phyloP scores from a whole-genome alignment of 1,140 invertebrate species.

The Lasaia peninsularis region DNA sequence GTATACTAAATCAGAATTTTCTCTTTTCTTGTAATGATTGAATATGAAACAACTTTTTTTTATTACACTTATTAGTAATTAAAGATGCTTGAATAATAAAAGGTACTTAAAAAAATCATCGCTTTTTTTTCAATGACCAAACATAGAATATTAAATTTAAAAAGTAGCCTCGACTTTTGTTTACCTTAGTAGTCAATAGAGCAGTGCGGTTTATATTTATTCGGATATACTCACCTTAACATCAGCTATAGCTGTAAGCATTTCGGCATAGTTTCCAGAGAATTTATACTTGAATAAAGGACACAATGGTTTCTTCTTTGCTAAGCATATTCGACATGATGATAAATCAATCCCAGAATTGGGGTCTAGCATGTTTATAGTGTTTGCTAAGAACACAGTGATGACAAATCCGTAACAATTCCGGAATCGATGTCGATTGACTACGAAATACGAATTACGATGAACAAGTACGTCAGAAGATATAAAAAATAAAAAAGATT shows the following conservation, averaged over 20 bases:
- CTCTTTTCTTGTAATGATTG: too few species aligned
- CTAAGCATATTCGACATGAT: constrained; percentile 64
- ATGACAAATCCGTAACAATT: constrained; percentile 32
- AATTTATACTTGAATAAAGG: constrained; percentile 67
- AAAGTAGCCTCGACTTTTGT: background rate
- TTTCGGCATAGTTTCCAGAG: constrained; percentile 71
- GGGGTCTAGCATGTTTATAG: constrained; percentile 46
- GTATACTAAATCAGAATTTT: too few species aligned
- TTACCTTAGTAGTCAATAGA: background rate
- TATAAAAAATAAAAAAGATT: constrained; percentile 5
- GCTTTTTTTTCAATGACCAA: too few species aligned
- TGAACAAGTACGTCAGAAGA: background rate
- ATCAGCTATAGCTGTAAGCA: constrained; percentile 67
- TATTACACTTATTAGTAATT: too few species aligned
- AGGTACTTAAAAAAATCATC: too few species aligned
- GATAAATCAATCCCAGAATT: constrained; percentile 43
- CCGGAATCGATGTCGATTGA: constrained; percentile 15
- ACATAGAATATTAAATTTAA: too few species aligned
- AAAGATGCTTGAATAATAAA: too few species aligned
- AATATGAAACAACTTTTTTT: too few species aligned
- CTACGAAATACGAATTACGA: background rate
- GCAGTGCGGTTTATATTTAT: background rate
- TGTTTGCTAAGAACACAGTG: constrained; percentile 29
- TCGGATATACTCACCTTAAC: constrained; percentile 49
- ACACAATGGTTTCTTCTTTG: constrained; percentile 60